Percentiles rank a stretch among this genome's conserved stretches.
Evolutionary conservation across 2,888 invertebrate genomes (phyloP).

Genomic region (Tuta absoluta): DNA sequence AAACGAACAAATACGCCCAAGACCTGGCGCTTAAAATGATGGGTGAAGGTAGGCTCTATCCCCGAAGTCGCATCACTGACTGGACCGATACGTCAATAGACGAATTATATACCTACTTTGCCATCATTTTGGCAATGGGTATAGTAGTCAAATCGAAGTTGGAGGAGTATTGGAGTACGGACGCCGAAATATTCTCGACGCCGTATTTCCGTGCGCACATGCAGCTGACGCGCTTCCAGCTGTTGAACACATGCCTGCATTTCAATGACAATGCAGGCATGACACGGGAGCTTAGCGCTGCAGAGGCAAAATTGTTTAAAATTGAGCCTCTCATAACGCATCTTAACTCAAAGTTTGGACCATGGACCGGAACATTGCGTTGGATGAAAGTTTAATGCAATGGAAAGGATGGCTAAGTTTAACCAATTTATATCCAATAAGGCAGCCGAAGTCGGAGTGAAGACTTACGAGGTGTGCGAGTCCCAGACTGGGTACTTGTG

Average conservation of each 20-base stretch:
- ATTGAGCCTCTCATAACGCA: constrained; percentile 29
- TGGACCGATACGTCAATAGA: constrained; percentile 30
- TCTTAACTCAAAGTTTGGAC: constrained; percentile 7
- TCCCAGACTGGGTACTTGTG: constrained; percentile 40
- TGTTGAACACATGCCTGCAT: neutral
- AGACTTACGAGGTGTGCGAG: constrained; percentile 41
- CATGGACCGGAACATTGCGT: constrained; percentile 30
- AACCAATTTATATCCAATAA: constrained; percentile 40
- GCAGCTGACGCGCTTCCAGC: neutral
- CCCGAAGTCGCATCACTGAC: constrained; percentile 25
- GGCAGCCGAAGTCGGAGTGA: constrained; percentile 36
- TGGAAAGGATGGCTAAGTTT: constrained; percentile 41
- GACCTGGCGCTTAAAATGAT: constrained; percentile 26
- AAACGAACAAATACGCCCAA: constrained; percentile 35
- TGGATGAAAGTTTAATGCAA: constrained; percentile 30
- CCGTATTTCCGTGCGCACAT: neutral
- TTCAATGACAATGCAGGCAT: too few species aligned
- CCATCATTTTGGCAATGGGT: neutral
- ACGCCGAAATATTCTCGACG: neutral
- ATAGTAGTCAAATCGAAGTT: neutral
- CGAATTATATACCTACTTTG: constrained; percentile 26
- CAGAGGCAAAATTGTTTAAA: constrained; percentile 33
- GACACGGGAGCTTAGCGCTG: neutral
- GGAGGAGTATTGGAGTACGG: neutral
- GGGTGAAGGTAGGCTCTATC: constrained; percentile 15